Conservation (phyloP, 2,113 vertebrate species). For the Pomatorhinus ruficollis region DNA sequence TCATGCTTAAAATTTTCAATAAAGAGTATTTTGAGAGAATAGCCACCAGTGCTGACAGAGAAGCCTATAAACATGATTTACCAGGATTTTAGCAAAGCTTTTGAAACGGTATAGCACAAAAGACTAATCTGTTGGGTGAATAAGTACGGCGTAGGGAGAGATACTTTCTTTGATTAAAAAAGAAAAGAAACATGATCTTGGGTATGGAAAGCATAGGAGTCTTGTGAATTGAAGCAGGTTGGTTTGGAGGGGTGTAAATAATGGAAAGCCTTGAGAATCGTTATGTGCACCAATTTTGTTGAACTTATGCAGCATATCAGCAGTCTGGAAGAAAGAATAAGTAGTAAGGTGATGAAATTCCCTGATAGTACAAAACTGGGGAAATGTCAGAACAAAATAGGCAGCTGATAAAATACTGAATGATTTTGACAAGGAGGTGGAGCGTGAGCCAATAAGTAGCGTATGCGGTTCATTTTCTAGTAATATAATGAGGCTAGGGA, state of each 20-base stretch:
- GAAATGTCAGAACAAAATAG: conserved; percentile 28
- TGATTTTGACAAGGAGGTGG: conserved; percentile 40
- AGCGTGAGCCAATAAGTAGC: background rate
- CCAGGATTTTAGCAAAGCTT: conserved; percentile 44
- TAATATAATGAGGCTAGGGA: background rate
- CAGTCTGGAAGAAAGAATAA: conserved; percentile 4
- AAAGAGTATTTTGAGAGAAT: conserved; percentile 34
- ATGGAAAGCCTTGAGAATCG: background rate
- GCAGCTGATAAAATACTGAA: conserved; percentile 21
- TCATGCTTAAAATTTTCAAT: conserved; percentile 38
- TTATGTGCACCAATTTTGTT: background rate
- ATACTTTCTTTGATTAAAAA: conserved; percentile 43
- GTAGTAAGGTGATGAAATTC: conserved; percentile 16
- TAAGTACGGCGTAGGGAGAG: conserved; percentile 15
- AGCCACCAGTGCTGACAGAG: conserved; percentile 23
- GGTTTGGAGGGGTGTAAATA: background rate
- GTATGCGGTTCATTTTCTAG: background rate
- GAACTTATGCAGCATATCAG: background rate
- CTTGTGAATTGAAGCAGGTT: conserved; percentile 15
- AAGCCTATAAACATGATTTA: conserved; percentile 33
- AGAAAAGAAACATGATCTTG: background rate
- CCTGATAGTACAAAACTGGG: background rate
- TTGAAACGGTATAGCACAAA: background rate
- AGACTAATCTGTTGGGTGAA: conserved; percentile 42
- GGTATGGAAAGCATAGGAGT: background rate